These are phyloP conservation scores for Actinia equina DNA, from an alignment of 64 coral and sea anemone species.

Conservation along the genomic window DNA sequence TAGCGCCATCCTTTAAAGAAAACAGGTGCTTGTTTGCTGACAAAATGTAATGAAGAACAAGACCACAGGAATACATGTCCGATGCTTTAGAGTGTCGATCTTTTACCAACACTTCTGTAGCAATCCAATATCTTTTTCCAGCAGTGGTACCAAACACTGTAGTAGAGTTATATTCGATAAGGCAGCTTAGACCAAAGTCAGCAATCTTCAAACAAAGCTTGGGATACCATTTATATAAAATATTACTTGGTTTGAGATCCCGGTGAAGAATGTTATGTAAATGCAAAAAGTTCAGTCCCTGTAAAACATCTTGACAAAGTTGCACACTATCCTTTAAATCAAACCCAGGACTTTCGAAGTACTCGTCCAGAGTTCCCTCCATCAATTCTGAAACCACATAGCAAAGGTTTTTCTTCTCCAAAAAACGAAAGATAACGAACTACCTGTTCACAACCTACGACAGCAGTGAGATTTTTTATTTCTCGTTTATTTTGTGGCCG, in stretches of 20 bases:
- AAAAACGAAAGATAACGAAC: not conserved
- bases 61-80: slow-evolving; percentile 30
- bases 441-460: not conserved
- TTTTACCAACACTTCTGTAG: no score
- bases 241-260: not conserved
- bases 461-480: not conserved
- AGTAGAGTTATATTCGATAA: not conserved
- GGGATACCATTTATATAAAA: not conserved
- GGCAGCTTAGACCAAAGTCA: not conserved
- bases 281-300: not conserved
- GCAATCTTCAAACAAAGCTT: not conserved
- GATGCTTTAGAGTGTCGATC: not conserved
- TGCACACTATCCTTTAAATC: not conserved
- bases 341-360: not conserved
- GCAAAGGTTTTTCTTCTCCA: not conserved
- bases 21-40: slow-evolving; percentile 29
- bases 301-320: not conserved
- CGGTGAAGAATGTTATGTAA: not conserved
- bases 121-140: no score
- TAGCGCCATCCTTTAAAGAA: no score
- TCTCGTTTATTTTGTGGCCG: not conserved
- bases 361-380: not conserved
- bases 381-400: not conserved
- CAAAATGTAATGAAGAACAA: slow-evolving; percentile 16
- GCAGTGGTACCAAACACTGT: no score